Base-by-base conservation (phyloP, 2,888 invertebrate species). In the Troides helena region DNA sequence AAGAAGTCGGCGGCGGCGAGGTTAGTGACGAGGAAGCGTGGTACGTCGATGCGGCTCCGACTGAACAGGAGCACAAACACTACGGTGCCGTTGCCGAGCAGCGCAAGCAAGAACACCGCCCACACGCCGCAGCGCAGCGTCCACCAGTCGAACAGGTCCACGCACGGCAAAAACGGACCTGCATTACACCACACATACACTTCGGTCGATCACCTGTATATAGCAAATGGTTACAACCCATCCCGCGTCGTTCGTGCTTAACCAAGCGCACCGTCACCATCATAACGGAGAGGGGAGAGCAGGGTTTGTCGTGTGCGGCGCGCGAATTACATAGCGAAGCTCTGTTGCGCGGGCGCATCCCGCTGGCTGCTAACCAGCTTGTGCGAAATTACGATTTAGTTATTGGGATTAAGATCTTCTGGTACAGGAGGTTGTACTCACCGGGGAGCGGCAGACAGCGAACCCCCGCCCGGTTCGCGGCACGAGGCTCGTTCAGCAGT, bases 121-220 rank as follows among this genome's bases (percentile, higher is more conserved):
- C 99, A 99, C 65, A 99, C 98, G 25, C 99, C 98, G 85, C 98
- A 99, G 59, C 98, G 95, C 77, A 99, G 91, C 6, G 98, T 98
- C 99, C 99, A 99, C 98, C 98, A 99, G 84, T 98, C 98, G 87
- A 99, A 99, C 68, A 99, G 93, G 87, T 99, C 99, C 82, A 97
- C 96, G 86, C 99, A 99, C 6, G 99, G 99, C 81, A 98, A 93
- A 91, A 99, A 99, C 4, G 99, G 98, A 39, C 97, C 98, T 95
- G 87, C n/a, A 10, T 7, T 21, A 30, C 30, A 30, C 4, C 30
- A 39, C 10, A 8, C 39, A 10, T 10, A 39, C 39, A 39, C 7
- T 39, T 30, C 30, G 7, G 1, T 39, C 39, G 39, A 4, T 30
- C 30, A 30, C 30, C 3, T 3, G 30, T 30, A 30, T 3, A 30